phyloP scores from a whole-genome alignment of 2,888 invertebrate genomes.

The Physocephala rufipes region DNA sequence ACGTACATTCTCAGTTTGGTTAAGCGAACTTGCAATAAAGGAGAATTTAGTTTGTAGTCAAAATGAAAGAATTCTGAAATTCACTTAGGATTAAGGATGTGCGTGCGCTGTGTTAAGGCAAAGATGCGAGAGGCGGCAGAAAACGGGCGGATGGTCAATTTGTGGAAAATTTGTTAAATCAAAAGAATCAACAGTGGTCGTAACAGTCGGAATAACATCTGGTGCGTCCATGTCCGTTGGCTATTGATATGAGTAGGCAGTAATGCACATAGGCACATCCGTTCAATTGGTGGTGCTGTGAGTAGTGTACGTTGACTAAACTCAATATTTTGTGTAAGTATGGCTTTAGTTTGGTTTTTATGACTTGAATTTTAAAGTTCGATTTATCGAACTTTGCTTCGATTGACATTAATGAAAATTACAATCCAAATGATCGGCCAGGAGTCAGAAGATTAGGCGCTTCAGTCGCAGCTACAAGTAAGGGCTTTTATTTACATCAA shows the following conservation, averaged over 20 bases:
- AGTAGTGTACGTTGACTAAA: background rate
- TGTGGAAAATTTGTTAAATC: conserved; percentile 35
- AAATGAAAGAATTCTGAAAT: too few species aligned
- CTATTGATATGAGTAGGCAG: background rate
- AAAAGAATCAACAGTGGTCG: background rate
- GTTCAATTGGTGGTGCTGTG: conserved; percentile 10
- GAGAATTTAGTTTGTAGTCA: too few species aligned
- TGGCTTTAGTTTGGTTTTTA: conserved; percentile 22
- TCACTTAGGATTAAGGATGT: too few species aligned
- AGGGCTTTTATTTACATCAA: background rate
- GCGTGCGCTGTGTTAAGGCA: too few species aligned
- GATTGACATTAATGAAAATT: conserved; percentile 33
- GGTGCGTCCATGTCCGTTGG: background rate
- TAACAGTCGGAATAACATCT: conserved; percentile 14
- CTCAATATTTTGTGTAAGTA: background rate
- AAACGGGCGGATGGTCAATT: conserved; percentile 9
- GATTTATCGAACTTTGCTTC: conserved; percentile 30
- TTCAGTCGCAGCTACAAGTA: background rate
- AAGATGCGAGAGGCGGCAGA: too few species aligned
- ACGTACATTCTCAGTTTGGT: background rate
- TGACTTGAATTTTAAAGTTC: conserved; percentile 17
- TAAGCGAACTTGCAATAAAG: background rate
- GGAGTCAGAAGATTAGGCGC: conserved; percentile 15
- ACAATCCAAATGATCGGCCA: conserved; percentile 30
- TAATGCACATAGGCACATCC: too few species aligned